Base-by-base conservation (phyloP, 2,797 vertebrate genomes). In the Fratercula arctica region DNA sequence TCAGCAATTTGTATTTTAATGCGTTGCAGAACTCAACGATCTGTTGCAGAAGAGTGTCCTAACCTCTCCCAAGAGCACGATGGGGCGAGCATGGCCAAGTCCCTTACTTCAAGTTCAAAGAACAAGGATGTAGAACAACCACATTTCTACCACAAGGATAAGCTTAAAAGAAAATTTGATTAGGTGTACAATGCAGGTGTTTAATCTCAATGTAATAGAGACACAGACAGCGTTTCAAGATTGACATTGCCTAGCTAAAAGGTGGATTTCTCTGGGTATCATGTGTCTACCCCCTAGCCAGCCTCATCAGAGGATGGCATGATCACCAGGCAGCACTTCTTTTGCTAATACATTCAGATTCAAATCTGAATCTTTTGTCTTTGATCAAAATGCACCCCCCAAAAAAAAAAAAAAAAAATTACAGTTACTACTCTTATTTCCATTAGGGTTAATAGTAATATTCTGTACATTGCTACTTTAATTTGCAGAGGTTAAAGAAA, bases 71-170 rank as follows among this genome's bases (percentile, higher is more conserved):
- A 69, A 24, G 35, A 76, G 43, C 37, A n/a, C 2, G 2, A 31
- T 1, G 4, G 12, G 17, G 18, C 0, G 1, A 68, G 17, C 1
- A 3, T 9, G 20, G 12, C 20, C 31, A 64, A 4, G 6, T 63
- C 10, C 25, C 29, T 74, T 25, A 29, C 16, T 82, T 26, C 0
- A 0, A 69, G 14, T 63, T 59, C 81, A 69, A 76, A 82, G 43
- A 90, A 45, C 10, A 59, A 82, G 21, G 6, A 51, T 16, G 9
- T 63, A 59, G 33, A 83, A 63, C 7, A 13, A n/a, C 39, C 25
- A 53, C 0, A 1, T 54, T 93, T 75, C 33, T 50, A 33, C 13
- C 8, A 35, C 43, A 59, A 61, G 13, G 21, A 53, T 33, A 76
- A 76, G 4, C 8, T 74, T 60, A 37, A 87, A 57, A 89, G 23